Base-by-base conservation (phyloP, 2,113 vertebrate species). In the Caracal caracal region DNA sequence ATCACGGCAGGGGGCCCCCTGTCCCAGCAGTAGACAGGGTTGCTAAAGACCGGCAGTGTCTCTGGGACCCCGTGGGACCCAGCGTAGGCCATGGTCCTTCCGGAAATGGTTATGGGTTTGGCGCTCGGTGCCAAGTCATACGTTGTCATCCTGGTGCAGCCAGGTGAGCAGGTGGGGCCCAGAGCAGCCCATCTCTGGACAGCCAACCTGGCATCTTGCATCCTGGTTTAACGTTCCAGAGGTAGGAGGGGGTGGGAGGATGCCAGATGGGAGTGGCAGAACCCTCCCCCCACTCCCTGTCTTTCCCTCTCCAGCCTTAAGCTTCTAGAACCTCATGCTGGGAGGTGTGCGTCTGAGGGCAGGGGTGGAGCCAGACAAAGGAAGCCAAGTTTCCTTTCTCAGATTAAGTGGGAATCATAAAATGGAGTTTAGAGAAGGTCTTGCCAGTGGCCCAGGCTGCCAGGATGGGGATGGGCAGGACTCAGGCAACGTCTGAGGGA, bases 301-400 rank as follows among this genome's bases (percentile, higher is more conserved):
- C 61, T 75, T n/a, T 65, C 26, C 53, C 59, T 30, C 47, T 5
- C 53, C 73, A 51, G 40, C 70, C 81, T 71, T 84, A 9, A 40
- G 0, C 80, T 85, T 71, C 30, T 19, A 12, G 17, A 85, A 30
- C 76, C 51, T 53, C 33, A 37, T 43, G 43, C 80, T 81, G 88
- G 68, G 95, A 79, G 30, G 33, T 82, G 51, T 30, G 43, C 37
- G 80, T 88, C 91, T 86, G 92, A 97, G 91, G 88, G 89, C 40
- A 49, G 35, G 94, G 94, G 94, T 82, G 95, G 89, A 84, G 93
- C 73, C 73, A 65, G 59, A 88, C 90, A 96, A 76, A 93, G 75
- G 84, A 92, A 94, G 88, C 97, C 73, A 96, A 92, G n/a, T 95
- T 95, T 96, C 59, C 83, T 51, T 84, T 93, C 76, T 71, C 65